Evolutionary conservation across 2,113 vertebrate species (phyloP).

Genomic region (Tamias sibiricus): DNA sequence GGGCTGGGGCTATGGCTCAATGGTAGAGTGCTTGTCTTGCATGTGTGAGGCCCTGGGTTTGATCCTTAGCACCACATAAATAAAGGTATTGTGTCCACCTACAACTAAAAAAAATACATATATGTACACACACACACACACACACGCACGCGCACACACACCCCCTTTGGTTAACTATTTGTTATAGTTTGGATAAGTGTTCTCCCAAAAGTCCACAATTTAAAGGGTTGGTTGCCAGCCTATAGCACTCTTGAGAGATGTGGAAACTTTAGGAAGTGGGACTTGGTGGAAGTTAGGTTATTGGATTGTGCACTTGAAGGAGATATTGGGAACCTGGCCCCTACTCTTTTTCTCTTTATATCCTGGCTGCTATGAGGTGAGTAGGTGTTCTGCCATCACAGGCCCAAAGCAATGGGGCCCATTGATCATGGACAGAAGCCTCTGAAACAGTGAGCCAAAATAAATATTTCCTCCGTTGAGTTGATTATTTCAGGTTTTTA

Average conservation of each 20-base stretch:
- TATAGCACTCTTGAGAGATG: too few relatives aligned
- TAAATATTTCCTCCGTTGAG: not conserved
- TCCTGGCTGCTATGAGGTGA: not conserved
- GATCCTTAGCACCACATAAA: too few relatives aligned
- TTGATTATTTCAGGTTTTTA: not conserved
- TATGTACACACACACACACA: too few relatives aligned
- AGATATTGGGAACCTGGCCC: not conserved
- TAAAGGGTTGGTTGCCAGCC: not conserved
- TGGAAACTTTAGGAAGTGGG: not conserved
- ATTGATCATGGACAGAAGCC: not conserved
- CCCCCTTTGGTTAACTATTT: too few relatives aligned
- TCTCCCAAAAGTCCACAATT: fast-evolving
- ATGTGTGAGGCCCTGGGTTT: too few relatives aligned
- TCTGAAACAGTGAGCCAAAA: not conserved
- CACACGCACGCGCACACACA: too few relatives aligned
- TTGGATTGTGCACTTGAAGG: not conserved
- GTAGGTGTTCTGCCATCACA: not conserved
- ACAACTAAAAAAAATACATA: too few relatives aligned
- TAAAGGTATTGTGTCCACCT: too few relatives aligned
- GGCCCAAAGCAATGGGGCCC: not conserved
- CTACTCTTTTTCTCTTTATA: not conserved
- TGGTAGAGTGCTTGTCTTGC: too few relatives aligned
- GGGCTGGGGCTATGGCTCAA: too few relatives aligned
- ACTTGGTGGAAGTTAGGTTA: not conserved
- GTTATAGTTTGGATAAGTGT: not conserved